Percentiles rank a stretch among this genome's conserved stretches.
These are phyloP conservation scores for Coelopa pilipes DNA, from an alignment of 2,888 invertebrate genomes.

Conservation along the genomic window DNA sequence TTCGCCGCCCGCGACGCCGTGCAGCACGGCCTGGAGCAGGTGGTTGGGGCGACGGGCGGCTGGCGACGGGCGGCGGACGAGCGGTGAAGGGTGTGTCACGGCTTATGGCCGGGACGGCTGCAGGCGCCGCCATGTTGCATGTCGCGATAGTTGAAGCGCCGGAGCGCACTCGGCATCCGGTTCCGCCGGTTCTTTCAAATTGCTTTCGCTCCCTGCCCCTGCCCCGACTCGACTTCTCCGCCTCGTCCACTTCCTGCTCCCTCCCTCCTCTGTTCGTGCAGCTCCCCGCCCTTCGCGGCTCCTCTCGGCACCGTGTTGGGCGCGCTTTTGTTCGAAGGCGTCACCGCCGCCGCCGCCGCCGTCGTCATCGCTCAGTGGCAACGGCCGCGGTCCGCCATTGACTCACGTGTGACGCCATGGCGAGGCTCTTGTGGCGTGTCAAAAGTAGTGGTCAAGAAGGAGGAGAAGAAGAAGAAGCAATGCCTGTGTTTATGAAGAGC, in stretches of 20 bases:
- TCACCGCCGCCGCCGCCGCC: neutral
- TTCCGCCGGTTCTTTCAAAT: constrained; percentile 49
- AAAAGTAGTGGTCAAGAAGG: no score
- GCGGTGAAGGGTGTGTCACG: no score
- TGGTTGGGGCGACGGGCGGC: neutral
- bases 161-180: constrained; percentile 48
- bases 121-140: constrained; percentile 17
- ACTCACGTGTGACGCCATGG: neutral
- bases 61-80: no score
- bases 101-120: no score
- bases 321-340: neutral
- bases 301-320: neutral
- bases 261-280: neutral
- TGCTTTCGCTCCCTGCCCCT: constrained; percentile 39
- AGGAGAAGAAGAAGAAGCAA: no score
- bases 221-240: neutral
- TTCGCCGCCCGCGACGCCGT: constrained; percentile 1
- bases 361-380: neutral
- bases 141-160: constrained; percentile 27
- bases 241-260: neutral
- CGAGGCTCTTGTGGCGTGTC: no score
- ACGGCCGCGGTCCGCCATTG: neutral
- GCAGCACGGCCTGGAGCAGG: neutral
- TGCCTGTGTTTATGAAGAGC: no score
- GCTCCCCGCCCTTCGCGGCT: neutral